phyloP scores from a whole-genome alignment of 92 coral and sea anemone genomes.

The Palythoa heliodiscus region DNA sequence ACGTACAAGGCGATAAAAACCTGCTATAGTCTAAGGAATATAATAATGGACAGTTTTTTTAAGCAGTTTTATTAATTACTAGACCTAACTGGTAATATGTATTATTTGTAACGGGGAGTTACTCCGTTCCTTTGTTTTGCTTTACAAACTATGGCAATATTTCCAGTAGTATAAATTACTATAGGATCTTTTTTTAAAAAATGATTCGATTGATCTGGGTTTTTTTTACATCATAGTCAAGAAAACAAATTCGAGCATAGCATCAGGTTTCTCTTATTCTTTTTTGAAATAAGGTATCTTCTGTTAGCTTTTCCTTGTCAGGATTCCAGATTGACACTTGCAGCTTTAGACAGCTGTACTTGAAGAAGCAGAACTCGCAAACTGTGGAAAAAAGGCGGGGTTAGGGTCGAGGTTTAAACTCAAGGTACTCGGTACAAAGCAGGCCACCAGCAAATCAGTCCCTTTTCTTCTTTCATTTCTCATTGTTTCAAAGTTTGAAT shows the following conservation, averaged over 20 bases:
- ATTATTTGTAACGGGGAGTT: background rate
- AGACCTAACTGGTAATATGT: background rate
- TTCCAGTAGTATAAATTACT: background rate
- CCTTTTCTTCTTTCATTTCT: constrained; percentile 5
- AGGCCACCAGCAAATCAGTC: constrained; percentile 1
- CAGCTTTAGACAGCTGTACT: constrained; percentile 39
- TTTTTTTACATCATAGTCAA: constrained; percentile 10
- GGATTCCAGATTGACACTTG: constrained; percentile 32
- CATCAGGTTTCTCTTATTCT: constrained; percentile 2
- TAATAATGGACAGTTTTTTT: constrained; percentile 1
- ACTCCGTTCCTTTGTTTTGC: background rate
- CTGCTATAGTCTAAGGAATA: background rate
- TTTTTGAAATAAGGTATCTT: constrained; percentile 17
- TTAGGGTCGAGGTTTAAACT: background rate
- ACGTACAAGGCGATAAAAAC: constrained; percentile 3
- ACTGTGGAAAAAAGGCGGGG: constrained; percentile 30
- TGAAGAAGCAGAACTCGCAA: constrained; percentile 16
- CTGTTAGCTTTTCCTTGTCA: constrained; percentile 38
- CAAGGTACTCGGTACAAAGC: background rate
- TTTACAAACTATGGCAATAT: background rate
- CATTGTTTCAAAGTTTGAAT: constrained; percentile 28
- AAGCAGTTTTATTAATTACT: constrained; percentile 23
- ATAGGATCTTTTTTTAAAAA: background rate
- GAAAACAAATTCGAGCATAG: background rate
- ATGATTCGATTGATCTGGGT: background rate